Evolutionary conservation across 2,797 vertebrate species (phyloP).

Genomic region (Smutsia gigantea): DNA sequence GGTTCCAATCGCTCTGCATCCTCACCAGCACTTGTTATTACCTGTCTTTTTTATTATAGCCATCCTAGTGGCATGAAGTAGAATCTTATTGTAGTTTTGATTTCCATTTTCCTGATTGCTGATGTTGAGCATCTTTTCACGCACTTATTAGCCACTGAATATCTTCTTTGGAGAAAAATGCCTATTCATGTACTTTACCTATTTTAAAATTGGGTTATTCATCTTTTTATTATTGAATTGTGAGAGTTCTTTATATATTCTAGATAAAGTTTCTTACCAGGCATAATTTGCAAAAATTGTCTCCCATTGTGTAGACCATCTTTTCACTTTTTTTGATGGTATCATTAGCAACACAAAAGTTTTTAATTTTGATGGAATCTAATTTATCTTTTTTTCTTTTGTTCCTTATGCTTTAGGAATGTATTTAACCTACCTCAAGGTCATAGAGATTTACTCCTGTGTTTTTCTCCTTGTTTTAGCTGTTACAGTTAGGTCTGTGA

Average conservation of each 20-base stretch:
- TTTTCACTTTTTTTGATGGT: neutral
- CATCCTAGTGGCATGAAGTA: neutral
- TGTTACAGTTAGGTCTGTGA: neutral
- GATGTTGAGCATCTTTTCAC: neutral
- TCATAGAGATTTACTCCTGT: neutral
- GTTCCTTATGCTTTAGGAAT: neutral
- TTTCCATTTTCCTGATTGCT: neutral
- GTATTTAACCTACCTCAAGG: neutral
- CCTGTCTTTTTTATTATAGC: neutral
- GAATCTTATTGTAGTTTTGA: neutral
- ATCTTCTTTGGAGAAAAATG: neutral
- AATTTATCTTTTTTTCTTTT: neutral
- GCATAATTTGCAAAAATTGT: neutral
- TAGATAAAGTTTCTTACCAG: neutral
- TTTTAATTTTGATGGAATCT: neutral
- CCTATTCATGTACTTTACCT: neutral
- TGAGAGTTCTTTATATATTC: too few species aligned
- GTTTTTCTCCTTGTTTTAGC: neutral
- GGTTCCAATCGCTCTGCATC: neutral
- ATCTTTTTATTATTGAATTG: neutral
- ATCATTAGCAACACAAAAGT: neutral
- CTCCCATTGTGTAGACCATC: neutral
- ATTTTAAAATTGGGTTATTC: neutral
- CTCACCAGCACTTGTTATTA: neutral
- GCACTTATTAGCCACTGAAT: neutral